These are phyloP conservation scores for Panopea generosa DNA, from an alignment of 2,888 invertebrate genomes.

Conservation along the genomic window DNA sequence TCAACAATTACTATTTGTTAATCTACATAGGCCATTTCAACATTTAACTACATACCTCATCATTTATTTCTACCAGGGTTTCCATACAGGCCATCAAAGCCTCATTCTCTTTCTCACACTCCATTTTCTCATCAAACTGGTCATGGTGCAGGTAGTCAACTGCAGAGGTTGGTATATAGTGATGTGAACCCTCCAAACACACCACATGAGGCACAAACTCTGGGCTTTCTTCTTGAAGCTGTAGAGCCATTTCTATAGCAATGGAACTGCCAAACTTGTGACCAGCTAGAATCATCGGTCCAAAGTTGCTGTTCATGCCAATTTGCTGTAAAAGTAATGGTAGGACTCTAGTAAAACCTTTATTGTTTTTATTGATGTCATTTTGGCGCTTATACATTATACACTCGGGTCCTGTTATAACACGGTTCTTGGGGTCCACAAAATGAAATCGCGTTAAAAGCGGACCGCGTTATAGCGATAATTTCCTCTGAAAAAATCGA, in stretches of 20 bases:
- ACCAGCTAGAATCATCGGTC: conserved; percentile 95
- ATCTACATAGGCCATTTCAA: no score
- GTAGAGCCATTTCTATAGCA: conserved; percentile 97
- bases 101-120: conserved; percentile 15
- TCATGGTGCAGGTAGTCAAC: conserved; percentile 5
- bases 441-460: no score
- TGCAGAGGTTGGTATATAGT: conserved; percentile 82
- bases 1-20: no score
- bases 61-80: conserved; percentile 12
- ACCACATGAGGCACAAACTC: conserved; percentile 87
- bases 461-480: no score
- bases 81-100: conserved; percentile 33
- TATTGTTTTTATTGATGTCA: no score
- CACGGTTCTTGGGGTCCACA: no score
- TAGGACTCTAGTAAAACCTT: no score
- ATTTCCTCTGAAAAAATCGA: no score
- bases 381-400: no score
- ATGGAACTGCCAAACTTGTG: conserved; percentile 98
- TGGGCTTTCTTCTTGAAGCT: conserved; percentile 86
- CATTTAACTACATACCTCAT: no score
- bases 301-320: conserved; percentile 90
- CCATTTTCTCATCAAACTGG: neutral
- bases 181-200: conserved; percentile 92
- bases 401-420: no score
- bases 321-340: conserved; percentile 88